Evolutionary conservation across 2,888 invertebrate species (phyloP), one percentile per base, ranked within the genome.

Genomic region (Lissonota sp.): DNA sequence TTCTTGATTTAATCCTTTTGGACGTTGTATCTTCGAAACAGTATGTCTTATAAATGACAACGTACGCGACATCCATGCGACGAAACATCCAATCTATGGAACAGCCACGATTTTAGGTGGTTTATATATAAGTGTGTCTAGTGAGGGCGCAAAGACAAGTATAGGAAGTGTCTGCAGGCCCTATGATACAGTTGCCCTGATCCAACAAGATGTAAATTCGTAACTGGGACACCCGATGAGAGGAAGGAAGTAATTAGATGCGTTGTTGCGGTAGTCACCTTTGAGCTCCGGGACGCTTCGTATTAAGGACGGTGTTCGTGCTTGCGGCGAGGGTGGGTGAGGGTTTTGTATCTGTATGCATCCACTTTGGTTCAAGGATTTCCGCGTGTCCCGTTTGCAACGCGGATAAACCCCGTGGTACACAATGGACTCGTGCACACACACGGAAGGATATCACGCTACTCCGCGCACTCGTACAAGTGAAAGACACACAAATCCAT

Each of bases 231-330:
- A 86, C 86, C 85, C 87, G 86, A 87, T 87, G 86, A 86, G 86
- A 90, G 89, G 90, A 89, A 89, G 88, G 89, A 88, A 91, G 91
- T 90, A 91, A 91, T 91, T 91, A 91, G 91, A 90, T 90, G 89
- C 91, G 90, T 89, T 91, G 91, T 90, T 90, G 89, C 87, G 87
- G 89, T 83, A 83, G 83, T 86, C 87, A 87, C 90, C 91, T 91
- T 91, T 91, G 91, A 90, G 89, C 91, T 90, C 85, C 85, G 83
- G 74, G 80, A 69, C 62, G 58, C 84, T 86, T 83, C 87, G 86
- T 88, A 88, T 89, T 85, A 88, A 86, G 87, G 88, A 79, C 86
- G 60, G 39, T 80, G 83, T 83, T 76, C 64, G 76, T 76, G 75
- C 71, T 66, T 63, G 67, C 14, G 62, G 62, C 26, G 53, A 66